Evolutionary conservation across 2,797 vertebrate genomes (phyloP).

Genomic region (Pseudotriccus pelzelni): DNA sequence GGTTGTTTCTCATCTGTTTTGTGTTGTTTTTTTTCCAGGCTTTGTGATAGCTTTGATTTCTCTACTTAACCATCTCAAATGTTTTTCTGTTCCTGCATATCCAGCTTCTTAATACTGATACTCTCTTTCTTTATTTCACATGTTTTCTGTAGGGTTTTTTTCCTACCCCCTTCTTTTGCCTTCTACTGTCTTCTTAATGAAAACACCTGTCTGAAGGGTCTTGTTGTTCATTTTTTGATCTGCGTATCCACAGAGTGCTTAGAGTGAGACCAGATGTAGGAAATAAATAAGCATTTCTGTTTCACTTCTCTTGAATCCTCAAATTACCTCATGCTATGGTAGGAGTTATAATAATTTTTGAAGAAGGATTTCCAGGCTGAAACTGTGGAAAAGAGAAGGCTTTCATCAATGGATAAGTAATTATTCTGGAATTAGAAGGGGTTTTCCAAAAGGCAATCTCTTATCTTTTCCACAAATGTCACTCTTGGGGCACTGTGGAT

Average conservation of each 20-base stretch:
- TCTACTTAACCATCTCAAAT: neutral
- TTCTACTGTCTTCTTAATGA: neutral
- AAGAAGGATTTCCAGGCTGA: neutral
- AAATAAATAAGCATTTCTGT: neutral
- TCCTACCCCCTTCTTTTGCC: fast-evolving
- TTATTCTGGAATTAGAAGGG: neutral
- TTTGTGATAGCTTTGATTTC: neutral
- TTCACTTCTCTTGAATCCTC: neutral
- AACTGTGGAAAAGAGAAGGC: neutral
- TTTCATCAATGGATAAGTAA: neutral
- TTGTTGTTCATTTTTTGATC: neutral
- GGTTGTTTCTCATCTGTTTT: neutral
- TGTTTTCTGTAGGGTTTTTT: fast-evolving
- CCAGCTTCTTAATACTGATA: neutral
- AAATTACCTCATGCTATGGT: neutral
- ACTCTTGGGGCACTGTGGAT: neutral
- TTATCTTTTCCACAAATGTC: neutral
- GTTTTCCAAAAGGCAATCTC: neutral
- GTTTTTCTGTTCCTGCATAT: neutral
- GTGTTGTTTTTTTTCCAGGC: neutral
- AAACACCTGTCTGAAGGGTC: neutral
- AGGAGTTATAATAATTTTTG: neutral
- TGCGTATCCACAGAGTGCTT: neutral
- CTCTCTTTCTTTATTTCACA: neutral
- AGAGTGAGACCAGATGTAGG: neutral